Evolutionary conservation across 1,140 invertebrate genomes (phyloP).

Genomic region (Papilio glaucus): DNA sequence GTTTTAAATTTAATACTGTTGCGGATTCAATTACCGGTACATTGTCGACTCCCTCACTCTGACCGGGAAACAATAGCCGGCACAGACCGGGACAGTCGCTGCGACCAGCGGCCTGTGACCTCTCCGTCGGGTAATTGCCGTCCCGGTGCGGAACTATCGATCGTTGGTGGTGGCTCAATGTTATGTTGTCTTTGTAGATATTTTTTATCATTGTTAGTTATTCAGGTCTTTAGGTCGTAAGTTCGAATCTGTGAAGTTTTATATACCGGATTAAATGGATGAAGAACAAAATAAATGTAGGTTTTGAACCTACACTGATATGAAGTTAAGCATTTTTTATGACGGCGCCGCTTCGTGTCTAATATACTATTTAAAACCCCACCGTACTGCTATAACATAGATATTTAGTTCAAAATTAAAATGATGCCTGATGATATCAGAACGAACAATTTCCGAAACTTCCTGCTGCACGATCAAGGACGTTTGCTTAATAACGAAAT

Average conservation of each 20-base stretch:
- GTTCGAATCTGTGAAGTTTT: no score
- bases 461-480: slow-evolving; percentile 2
- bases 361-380: no score
- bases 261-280: no score
- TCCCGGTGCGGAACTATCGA: slow-evolving; percentile 1
- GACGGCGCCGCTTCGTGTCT: no score
- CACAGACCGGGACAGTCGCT: background rate
- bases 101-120: slow-evolving; percentile 15
- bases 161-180: background rate
- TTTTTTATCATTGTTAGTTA: no score
- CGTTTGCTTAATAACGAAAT: slow-evolving; percentile 4
- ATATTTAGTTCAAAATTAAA: background rate
- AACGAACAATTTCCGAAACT: background rate
- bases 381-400: no score
- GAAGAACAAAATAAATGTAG: background rate
- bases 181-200: background rate
- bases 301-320: no score
- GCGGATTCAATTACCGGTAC: background rate
- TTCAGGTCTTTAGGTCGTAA: no score
- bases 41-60: background rate
- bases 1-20: background rate
- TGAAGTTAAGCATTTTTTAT: no score
- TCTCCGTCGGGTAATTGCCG: slow-evolving; percentile 4
- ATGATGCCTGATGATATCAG: background rate
- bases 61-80: background rate